Base-by-base conservation (phyloP, 2,888 invertebrate species). In the Diogma glabrata region DNA sequence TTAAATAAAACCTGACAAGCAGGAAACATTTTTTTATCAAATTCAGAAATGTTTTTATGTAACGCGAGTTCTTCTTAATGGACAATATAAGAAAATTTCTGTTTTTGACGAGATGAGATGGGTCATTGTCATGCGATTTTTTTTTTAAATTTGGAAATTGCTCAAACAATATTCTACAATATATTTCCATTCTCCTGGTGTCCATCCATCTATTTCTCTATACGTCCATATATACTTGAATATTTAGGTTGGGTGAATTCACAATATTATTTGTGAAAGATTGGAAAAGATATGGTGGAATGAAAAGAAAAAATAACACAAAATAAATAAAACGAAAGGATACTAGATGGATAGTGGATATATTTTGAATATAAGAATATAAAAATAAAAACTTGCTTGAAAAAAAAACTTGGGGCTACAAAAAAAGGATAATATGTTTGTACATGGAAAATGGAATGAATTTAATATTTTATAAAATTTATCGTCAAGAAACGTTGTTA, bases 71-170 rank as follows among this genome's bases (percentile, higher is more conserved):
- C 40, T 26, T 14, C 38, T 40, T 49, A 24, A 23, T 17, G 49
- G 49, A 49, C 49, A 49, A 49, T 49, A 40, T 16, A 38, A 23
- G 22, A 26, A 22, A 49, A 30, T 49, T 49, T 49, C 40, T 49
- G 49, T 49, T 49, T 40, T 14, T 49, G 49, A 49, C 49, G 49
- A 49, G 49, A 49, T 49, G 49, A 49, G 49, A 49, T 49, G 49
- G 49, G 49, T 49, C 49, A 49, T 38, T 36, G 38, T 38, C 38
- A 49, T 49, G 49, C 26, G 36, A 38, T 22, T 43, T 43, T 43
- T 43, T 43, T 43, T 43, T 43, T 23, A 43, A 23, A n/a, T n/a
- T n/a, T n/a, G n/a, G n/a, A n/a, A n/a, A n/a, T n/a, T n/a, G n/a
- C n/a, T n/a, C n/a, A n/a, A n/a, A n/a, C n/a, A n/a, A n/a, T n/a